Evolutionary conservation across 2,113 vertebrate species (phyloP).

Genomic region (Pontoporia blainvillei): DNA sequence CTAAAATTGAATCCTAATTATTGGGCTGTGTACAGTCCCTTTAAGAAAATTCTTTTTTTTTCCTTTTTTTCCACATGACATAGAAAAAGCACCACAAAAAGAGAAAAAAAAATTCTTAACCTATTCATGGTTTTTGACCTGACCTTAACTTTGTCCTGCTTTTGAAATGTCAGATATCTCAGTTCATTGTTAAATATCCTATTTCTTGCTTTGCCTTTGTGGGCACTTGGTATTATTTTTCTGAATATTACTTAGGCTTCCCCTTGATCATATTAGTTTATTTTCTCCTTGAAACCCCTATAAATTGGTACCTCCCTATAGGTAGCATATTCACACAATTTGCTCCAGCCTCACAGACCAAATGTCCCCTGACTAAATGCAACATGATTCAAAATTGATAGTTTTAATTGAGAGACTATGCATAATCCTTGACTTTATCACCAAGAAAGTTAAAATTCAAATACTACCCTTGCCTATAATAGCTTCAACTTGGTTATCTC

Average conservation of each 20-base stretch:
- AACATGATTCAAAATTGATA: background rate
- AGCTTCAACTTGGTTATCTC: background rate
- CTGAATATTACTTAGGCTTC: background rate
- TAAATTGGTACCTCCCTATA: background rate
- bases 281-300: background rate
- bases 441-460: background rate
- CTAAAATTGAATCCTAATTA: background rate
- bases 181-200: background rate
- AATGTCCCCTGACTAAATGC: background rate
- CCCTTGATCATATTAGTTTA: background rate
- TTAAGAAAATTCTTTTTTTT: background rate
- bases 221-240: background rate
- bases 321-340: background rate
- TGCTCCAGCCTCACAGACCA: background rate
- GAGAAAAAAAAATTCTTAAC: background rate
- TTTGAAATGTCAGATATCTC: background rate
- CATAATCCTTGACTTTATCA: constrained; percentile 1
- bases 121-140: background rate
- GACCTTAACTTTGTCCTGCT: background rate
- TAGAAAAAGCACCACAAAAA: background rate
- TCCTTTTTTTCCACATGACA: background rate
- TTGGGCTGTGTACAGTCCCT: background rate
- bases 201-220: background rate
- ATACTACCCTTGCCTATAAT: background rate
- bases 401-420: background rate